Evolutionary conservation across 37 sponge, comb jelly and placozoan species (phyloP), one percentile per base, ranked within the genome.

Genomic region (Eunapius fragilis): DNA sequence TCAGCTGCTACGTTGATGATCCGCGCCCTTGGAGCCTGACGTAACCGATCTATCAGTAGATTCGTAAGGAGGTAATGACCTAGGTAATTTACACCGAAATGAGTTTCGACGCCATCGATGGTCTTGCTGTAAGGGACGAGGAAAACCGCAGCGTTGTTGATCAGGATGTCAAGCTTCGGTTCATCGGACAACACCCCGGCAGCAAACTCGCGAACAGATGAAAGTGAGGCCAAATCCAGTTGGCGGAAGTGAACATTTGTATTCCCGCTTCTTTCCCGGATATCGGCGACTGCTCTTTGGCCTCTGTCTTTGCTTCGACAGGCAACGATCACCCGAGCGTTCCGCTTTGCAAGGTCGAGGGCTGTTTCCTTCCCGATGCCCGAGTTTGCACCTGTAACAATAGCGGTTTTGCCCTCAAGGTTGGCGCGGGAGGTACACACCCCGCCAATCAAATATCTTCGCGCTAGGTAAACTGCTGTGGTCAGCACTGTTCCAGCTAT

Each of bases 101-200:
- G 82, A 81, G 83, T 78, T 58, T 85, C 86, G 23, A 85, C 33
- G 26, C 82, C 86, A 27, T 85, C 86, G 7, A 67, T 30, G 24
- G 82, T 85, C 24, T 48, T 31, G 24, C 33, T 34, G 25, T 81
- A 70, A 0, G 86, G 87, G 10, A 45, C 24, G 24, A 25, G 37
- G 31, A 75, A 72, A 48, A 87, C 83, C 0, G 83, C 86, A 78
- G 86, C 86, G 27, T 85, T 85, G 37, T 85, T 85, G 24, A 85
- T 48, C 35, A 85, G 70, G 19, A 85, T 81, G 70, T 85, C 86
- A 25, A 85, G 0, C 19, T 34, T 47, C 5, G 41, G 34, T 81
- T 85, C 86, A 3, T 85, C 80, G 17, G 50, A 58, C 36, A 79
- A 45, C 26, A 85, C 31, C 22, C 70, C 37, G 34, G 78, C 49